A percentile compares a stretch with the other conserved stretches of the same genome.
phyloP scores from a whole-genome alignment of 2,888 invertebrate species.

The Meteorus cinctellus region DNA sequence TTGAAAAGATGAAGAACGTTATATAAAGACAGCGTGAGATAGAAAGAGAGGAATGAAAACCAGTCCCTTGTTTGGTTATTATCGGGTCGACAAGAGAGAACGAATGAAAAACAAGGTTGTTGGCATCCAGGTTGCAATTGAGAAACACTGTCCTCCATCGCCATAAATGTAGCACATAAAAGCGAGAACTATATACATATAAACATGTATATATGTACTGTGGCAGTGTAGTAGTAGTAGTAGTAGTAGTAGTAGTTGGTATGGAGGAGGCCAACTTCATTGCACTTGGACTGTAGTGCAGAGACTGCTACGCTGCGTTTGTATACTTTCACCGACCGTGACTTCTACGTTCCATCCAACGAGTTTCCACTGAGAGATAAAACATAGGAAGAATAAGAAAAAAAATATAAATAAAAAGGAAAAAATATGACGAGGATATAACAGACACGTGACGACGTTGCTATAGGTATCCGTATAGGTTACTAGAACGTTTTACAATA shows the following conservation, averaged over 20 bases:
- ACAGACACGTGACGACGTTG: constrained; percentile 62
- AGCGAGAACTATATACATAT: constrained; percentile 19
- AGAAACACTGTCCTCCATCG: constrained; percentile 45
- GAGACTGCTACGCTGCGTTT: constrained; percentile 35
- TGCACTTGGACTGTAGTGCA: constrained; percentile 1
- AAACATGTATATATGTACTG: neutral
- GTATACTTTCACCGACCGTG: constrained; percentile 70
- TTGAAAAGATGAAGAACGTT: neutral
- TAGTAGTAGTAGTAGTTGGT: neutral
- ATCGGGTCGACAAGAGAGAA: constrained; percentile 6
- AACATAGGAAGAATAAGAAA: constrained; percentile 44
- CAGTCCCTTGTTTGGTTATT: constrained; percentile 31
- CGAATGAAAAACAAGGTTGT: constrained; percentile 16
- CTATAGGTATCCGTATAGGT: constrained; percentile 58
- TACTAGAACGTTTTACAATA: constrained; percentile 56
- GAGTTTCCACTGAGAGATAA: constrained; percentile 59
- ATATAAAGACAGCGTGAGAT: neutral
- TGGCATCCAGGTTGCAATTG: constrained; percentile 31
- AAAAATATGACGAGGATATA: constrained; percentile 59
- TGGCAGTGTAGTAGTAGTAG: neutral
- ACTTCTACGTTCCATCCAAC: constrained; percentile 67
- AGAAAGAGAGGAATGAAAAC: constrained; percentile 27
- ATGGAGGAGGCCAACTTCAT: neutral
- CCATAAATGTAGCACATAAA: constrained; percentile 29
- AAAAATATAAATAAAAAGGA: neutral